Percentiles rank a stretch among this genome's conserved stretches.
phyloP scores from a whole-genome alignment of 2,797 vertebrate species.

The Lagodon rhomboides region DNA sequence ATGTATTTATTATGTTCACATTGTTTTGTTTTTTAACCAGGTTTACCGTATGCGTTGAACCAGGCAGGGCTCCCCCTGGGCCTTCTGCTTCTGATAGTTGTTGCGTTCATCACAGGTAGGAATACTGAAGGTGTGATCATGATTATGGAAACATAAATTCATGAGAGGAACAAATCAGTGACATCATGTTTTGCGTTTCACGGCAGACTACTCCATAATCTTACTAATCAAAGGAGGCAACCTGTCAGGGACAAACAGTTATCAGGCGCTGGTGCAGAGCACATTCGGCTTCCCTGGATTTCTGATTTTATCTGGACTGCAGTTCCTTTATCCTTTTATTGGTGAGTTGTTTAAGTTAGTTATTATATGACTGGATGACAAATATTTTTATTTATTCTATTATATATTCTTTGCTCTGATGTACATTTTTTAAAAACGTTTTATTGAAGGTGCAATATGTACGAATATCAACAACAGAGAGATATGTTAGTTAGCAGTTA shows the following conservation, averaged over 20 bases:
- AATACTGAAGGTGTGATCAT: not conserved
- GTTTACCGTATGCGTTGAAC: constrained; percentile 94
- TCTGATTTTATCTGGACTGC: constrained; percentile 90
- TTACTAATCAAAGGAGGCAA: constrained; percentile 93
- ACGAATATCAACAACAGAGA: no score
- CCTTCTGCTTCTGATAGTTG: constrained; percentile 89
- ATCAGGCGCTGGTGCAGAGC: constrained; percentile 93
- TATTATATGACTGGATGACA: not conserved
- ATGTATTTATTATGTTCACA: not conserved
- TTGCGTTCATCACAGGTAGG: constrained; percentile 91
- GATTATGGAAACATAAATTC: not conserved
- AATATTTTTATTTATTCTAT: not conserved
- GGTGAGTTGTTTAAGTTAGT: constrained; percentile 83
- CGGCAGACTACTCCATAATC: constrained; percentile 95
- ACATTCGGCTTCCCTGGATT: constrained; percentile 93
- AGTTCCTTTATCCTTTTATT: constrained; percentile 98
- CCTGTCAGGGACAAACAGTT: constrained; percentile 91
- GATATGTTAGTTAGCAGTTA: no score
- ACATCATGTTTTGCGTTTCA: constrained; percentile 49
- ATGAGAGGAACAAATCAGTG: not conserved
- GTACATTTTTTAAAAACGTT: not conserved
- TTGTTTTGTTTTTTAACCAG: constrained; percentile 69
- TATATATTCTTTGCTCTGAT: not conserved
- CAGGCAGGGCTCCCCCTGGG: constrained; percentile 96
- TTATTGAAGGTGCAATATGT: no score